Percentiles rank a stretch among this genome's conserved stretches.
Conservation (phyloP, 35 echinoderm and acorn worm genomes). For the Apostichopus californicus region DNA sequence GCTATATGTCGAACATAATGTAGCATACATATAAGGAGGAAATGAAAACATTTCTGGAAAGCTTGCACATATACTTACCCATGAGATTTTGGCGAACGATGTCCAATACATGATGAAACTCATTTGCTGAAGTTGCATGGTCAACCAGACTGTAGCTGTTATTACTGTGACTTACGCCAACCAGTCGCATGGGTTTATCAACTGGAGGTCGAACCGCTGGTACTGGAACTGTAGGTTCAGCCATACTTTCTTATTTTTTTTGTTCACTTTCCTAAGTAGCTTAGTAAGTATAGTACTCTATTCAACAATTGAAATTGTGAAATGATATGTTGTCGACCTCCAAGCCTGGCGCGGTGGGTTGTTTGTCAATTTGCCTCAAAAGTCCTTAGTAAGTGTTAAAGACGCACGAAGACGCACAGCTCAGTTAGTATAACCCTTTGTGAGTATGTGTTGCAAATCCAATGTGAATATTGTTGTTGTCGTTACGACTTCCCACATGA, state of each 20-base stretch:
- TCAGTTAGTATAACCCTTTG: too few relatives aligned
- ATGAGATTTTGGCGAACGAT: conserved; percentile 73
- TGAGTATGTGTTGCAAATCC: not conserved
- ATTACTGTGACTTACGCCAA: conserved; percentile 96
- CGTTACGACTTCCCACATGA: not conserved
- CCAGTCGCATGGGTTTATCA: conserved; percentile 89
- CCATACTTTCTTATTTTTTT: not conserved
- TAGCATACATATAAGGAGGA: too few relatives aligned
- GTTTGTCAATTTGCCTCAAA: too few relatives aligned
- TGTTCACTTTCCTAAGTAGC: not conserved
- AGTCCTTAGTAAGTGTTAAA: too few relatives aligned
- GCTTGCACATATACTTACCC: conserved; percentile 22
- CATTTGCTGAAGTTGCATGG: conserved; percentile 75
- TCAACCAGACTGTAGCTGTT: conserved; percentile 89
- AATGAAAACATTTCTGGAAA: too few relatives aligned
- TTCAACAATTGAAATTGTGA: too few relatives aligned
- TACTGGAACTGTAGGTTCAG: conserved; percentile 59
- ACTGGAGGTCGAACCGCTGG: conserved; percentile 92
- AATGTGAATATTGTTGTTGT: not conserved
- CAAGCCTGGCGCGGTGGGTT: too few relatives aligned
- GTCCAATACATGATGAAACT: conserved; percentile 70
- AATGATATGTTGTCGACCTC: too few relatives aligned
- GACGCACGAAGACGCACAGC: too few relatives aligned
- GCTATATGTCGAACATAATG: too few relatives aligned
- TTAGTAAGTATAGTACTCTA: too few relatives aligned